phyloP scores from a whole-genome alignment of 1,140 invertebrate genomes.

The Drosophila quadrilineata region DNA sequence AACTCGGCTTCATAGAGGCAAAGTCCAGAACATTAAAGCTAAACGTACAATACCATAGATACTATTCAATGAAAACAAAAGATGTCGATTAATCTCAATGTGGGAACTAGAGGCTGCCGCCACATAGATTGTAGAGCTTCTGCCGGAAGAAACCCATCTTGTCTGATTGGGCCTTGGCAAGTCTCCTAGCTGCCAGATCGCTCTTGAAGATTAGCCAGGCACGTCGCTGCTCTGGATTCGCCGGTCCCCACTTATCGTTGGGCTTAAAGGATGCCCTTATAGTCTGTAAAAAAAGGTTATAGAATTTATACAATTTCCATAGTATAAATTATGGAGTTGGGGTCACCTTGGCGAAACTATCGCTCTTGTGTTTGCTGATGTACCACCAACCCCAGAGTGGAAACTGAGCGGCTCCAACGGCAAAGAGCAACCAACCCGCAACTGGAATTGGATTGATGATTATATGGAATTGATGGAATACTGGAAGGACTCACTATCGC shows the following conservation, averaged over 20 bases:
- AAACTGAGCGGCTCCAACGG: conserved; percentile 81
- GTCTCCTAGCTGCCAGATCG: conserved; percentile 59
- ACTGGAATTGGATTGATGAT: conserved; percentile 23
- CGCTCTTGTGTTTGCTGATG: conserved; percentile 32
- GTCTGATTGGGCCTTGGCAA: conserved; percentile 21
- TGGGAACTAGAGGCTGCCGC: conserved; percentile 20
- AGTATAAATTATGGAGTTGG: background rate
- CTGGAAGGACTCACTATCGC: conserved; percentile 60
- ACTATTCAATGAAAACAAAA: conserved; percentile 15
- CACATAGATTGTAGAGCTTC: conserved; percentile 59
- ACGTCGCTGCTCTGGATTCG: conserved; percentile 80
- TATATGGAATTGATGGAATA: background rate
- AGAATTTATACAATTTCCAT: conserved; percentile 14
- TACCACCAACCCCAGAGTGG: conserved; percentile 82
- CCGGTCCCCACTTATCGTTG: conserved; percentile 85
- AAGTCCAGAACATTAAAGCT: conserved; percentile 28
- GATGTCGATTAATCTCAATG: conserved; percentile 14
- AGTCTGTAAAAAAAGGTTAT: conserved; percentile 77
- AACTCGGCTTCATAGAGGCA: conserved; percentile 49
- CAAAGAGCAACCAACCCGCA: conserved; percentile 82
- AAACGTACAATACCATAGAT: conserved; percentile 28
- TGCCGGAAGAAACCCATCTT: conserved; percentile 67
- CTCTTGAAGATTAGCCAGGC: conserved; percentile 84
- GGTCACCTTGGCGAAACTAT: conserved; percentile 70
- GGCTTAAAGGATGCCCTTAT: conserved; percentile 82